These are phyloP conservation scores for Uloborus diversus DNA, from an alignment of 1,140 invertebrate genomes.

Conservation along the genomic window DNA sequence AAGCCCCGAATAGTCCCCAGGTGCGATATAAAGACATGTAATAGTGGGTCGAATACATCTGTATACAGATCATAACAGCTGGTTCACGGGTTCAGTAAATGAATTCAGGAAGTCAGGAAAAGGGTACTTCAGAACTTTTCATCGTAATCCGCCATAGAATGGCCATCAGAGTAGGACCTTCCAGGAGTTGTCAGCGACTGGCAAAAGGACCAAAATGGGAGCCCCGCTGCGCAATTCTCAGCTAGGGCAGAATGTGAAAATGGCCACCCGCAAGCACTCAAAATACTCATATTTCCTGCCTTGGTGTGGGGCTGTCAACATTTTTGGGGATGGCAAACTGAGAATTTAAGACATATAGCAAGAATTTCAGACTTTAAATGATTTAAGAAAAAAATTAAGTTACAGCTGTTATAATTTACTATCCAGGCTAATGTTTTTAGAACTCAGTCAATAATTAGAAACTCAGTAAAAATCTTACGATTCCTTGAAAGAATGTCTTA, in stretches of 20 bases:
- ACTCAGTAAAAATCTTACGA: too few species aligned
- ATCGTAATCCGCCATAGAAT: slow-evolving; percentile 17
- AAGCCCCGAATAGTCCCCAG: too few species aligned
- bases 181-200: slow-evolving; percentile 38
- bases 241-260: slow-evolving; percentile 34
- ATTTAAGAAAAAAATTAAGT: too few species aligned
- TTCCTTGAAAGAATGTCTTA: too few species aligned
- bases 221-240: background rate
- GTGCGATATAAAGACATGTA: background rate
- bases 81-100: slow-evolving; percentile 36
- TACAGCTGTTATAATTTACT: too few species aligned
- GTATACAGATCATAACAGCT: slow-evolving; percentile 45
- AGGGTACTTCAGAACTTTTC: slow-evolving; percentile 40
- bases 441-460: too few species aligned
- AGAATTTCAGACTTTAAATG: too few species aligned
- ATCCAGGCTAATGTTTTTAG: too few species aligned
- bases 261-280: slow-evolving; percentile 45
- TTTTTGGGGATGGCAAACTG: background rate
- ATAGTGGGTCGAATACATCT: slow-evolving; percentile 2
- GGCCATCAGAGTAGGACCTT: background rate
- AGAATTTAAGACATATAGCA: too few species aligned
- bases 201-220: slow-evolving; percentile 13
- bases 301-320: background rate
- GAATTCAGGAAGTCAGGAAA: slow-evolving; percentile 40
- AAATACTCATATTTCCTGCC: slow-evolving; percentile 41